Evolutionary conservation across 2,113 vertebrate species (phyloP).

Genomic region (Eulemur macaco): DNA sequence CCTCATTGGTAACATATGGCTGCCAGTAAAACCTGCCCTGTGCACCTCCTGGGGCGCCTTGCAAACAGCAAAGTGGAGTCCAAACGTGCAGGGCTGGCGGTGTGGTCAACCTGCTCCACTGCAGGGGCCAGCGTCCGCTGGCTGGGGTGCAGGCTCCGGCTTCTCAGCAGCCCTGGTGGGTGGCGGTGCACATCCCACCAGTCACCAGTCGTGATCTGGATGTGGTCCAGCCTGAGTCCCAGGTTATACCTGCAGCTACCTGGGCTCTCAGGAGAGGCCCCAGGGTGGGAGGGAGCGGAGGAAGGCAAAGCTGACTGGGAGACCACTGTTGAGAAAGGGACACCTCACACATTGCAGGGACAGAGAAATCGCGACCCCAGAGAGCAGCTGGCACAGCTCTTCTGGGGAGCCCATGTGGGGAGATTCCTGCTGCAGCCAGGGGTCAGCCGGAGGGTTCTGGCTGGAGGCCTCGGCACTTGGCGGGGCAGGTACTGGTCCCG

Average conservation of each 20-base stretch:
- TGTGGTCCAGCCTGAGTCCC: background rate
- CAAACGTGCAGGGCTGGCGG: background rate
- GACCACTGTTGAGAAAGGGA: background rate
- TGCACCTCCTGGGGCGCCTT: background rate
- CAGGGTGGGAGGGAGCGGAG: background rate
- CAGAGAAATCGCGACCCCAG: background rate
- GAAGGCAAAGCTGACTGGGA: background rate
- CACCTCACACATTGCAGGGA: background rate
- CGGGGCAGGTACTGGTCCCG: background rate
- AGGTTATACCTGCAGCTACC: background rate
- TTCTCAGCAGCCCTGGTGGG: background rate
- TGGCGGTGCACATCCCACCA: background rate
- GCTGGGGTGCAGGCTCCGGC: background rate
- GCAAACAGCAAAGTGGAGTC: background rate
- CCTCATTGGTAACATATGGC: background rate
- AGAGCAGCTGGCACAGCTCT: background rate
- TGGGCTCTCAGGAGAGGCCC: background rate
- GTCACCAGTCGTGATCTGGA: background rate
- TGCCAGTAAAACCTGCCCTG: background rate
- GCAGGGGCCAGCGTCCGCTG: background rate
- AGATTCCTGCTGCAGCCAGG: too few species aligned
- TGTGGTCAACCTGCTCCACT: background rate
- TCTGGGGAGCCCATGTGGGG: background rate
- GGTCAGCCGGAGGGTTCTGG: background rate
- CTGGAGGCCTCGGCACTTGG: background rate